Evolutionary conservation across 2,888 invertebrate species (phyloP).

Genomic region (Nymphalis c-album): DNA sequence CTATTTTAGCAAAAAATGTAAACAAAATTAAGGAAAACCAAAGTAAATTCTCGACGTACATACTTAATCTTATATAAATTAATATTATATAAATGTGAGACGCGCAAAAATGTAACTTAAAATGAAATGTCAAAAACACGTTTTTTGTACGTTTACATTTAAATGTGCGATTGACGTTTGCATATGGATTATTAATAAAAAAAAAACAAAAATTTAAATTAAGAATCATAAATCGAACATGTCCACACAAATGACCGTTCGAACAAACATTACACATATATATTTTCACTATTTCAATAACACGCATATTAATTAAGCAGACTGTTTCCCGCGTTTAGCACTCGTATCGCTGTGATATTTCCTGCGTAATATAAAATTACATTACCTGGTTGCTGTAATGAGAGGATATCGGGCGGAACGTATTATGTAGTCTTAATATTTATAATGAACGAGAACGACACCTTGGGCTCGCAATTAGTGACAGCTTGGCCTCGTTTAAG

Average conservation of each 20-base stretch:
- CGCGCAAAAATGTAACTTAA: too few species aligned
- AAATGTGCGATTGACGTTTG: too few species aligned
- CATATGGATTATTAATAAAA: too few species aligned
- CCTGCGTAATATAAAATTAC: slow-evolving; percentile 59
- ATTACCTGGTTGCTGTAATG: slow-evolving; percentile 69
- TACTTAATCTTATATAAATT: too few species aligned
- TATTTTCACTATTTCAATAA: slow-evolving; percentile 13
- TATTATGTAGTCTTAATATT: slow-evolving; percentile 66
- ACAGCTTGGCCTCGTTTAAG: slow-evolving; percentile 37
- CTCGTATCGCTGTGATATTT: slow-evolving; percentile 24
- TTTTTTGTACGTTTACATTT: too few species aligned
- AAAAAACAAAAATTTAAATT: too few species aligned
- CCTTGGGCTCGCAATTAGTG: slow-evolving; percentile 67
- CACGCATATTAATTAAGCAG: slow-evolving; percentile 21
- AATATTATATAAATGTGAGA: too few species aligned
- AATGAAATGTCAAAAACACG: too few species aligned
- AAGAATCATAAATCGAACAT: too few species aligned
- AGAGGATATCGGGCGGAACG: slow-evolving; percentile 70
- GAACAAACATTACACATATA: background rate
- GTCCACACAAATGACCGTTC: background rate
- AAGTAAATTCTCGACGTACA: too few species aligned
- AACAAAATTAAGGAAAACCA: too few species aligned
- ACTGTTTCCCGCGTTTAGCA: slow-evolving; percentile 39
- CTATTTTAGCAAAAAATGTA: too few species aligned
- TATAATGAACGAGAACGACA: slow-evolving; percentile 67